Evolutionary conservation across 2,113 vertebrate species (phyloP).

Genomic region (Gymnorhina tibicen): DNA sequence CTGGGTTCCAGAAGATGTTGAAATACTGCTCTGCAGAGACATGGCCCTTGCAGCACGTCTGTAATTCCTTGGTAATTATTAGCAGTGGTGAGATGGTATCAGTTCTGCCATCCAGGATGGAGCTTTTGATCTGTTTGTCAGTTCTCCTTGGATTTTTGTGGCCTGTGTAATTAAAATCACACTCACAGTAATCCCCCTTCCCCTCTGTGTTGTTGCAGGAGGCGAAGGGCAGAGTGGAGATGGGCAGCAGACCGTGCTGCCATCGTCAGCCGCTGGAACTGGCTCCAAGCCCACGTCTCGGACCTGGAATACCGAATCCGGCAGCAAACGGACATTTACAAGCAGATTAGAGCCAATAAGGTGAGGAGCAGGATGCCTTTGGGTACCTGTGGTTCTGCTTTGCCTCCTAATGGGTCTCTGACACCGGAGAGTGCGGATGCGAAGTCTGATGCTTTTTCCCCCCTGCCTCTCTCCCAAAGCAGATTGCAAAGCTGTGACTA

Average conservation of each 20-base stretch:
- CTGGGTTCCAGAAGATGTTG: background rate
- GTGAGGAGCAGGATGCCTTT: constrained; percentile 52
- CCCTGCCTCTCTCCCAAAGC: background rate
- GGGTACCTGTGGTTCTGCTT: rapidly evolving
- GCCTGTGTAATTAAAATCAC: background rate
- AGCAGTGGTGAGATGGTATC: background rate
- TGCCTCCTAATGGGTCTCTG: background rate
- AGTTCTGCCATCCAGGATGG: background rate
- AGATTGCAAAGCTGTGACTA: background rate
- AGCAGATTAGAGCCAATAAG: constrained; percentile 93
- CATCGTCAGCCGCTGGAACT: constrained; percentile 99
- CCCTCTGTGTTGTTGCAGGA: constrained; percentile 73
- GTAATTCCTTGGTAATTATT: background rate
- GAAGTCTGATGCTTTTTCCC: background rate
- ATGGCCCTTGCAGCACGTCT: background rate
- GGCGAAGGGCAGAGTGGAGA: constrained; percentile 91
- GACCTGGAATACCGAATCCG: constrained; percentile 98
- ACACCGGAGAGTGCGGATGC: rapidly evolving
- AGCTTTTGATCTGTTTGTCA: background rate
- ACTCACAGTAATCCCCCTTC: background rate
- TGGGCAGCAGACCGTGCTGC: constrained; percentile 93
- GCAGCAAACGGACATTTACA: constrained; percentile 96
- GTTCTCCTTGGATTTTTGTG: background rate
- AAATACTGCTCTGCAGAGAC: background rate
- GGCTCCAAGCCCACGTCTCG: constrained; percentile 97